Conservation (phyloP, 2,888 invertebrate genomes). For the Athalia rosae region DNA sequence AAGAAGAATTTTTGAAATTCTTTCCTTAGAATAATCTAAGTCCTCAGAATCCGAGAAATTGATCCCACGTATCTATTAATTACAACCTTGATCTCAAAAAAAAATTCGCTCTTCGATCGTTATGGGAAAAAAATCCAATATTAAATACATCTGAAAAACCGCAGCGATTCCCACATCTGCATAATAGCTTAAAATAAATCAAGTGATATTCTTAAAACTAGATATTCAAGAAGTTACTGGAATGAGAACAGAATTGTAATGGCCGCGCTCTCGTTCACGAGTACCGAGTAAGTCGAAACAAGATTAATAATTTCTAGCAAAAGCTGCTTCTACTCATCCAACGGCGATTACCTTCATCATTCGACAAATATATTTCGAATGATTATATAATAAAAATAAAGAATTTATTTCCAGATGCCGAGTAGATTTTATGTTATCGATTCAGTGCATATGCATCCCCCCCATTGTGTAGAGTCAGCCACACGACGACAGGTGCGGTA, state of each 20-base stretch:
- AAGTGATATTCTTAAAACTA: too few species aligned
- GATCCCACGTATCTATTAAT: too few species aligned
- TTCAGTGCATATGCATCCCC: not conserved
- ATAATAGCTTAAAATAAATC: too few species aligned
- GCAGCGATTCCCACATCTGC: not conserved
- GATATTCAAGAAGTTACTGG: not conserved
- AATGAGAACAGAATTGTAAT: constrained; percentile 4
- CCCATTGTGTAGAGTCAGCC: not conserved
- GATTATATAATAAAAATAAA: not conserved
- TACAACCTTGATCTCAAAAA: too few species aligned
- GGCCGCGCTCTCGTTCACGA: constrained; percentile 2
- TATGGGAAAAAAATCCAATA: too few species aligned
- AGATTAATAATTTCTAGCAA: not conserved
- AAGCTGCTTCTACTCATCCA: not conserved
- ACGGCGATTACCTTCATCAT: not conserved
- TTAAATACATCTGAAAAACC: too few species aligned
- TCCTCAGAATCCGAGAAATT: too few species aligned
- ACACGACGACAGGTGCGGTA: constrained; percentile 48
- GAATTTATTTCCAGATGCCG: not conserved
- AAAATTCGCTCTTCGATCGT: too few species aligned
- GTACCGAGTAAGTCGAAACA: constrained; percentile 19
- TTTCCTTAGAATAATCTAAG: too few species aligned
- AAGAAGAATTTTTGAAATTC: too few species aligned
- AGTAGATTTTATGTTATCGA: not conserved
- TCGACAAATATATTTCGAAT: not conserved